phyloP scores from a whole-genome alignment of 2,888 invertebrate species.

The Lutraria lutraria region DNA sequence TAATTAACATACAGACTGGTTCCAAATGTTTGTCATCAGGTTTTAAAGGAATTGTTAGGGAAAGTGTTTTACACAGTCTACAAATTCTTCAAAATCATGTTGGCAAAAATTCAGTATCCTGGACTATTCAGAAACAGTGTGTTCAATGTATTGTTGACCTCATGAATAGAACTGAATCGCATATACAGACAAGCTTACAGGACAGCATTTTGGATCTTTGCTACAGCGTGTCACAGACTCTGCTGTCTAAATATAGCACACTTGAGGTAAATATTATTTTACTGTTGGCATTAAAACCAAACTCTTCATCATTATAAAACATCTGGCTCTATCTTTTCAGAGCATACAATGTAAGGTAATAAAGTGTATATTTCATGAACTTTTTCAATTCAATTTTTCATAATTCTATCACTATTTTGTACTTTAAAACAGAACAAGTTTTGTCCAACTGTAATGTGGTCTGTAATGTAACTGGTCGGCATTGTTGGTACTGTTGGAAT shows the following conservation, averaged over 20 bases:
- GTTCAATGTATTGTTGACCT: constrained; percentile 35
- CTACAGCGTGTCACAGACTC: background rate
- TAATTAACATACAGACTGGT: constrained; percentile 52
- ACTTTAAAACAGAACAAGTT: too few relatives aligned
- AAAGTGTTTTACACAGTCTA: constrained; percentile 61
- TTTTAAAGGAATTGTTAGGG: constrained; percentile 28
- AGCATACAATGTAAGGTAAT: too few relatives aligned
- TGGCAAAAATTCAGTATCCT: constrained; percentile 41
- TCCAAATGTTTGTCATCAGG: background rate
- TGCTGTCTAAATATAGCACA: background rate
- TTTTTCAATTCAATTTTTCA: too few relatives aligned
- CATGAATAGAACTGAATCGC: background rate
- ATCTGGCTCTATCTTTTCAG: too few relatives aligned
- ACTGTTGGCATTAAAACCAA: background rate
- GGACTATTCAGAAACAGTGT: constrained; percentile 57
- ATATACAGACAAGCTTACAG: background rate
- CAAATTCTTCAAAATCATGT: constrained; percentile 36
- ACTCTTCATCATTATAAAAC: too few relatives aligned
- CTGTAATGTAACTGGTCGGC: too few relatives aligned
- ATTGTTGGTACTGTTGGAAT: too few relatives aligned
- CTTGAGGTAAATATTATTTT: background rate
- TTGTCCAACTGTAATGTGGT: too few relatives aligned
- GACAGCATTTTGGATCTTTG: constrained; percentile 32
- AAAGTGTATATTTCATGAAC: too few relatives aligned
- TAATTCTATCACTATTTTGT: too few relatives aligned